Evolutionary conservation across 2,113 vertebrate species (phyloP).

Genomic region (Eublepharis macularius): DNA sequence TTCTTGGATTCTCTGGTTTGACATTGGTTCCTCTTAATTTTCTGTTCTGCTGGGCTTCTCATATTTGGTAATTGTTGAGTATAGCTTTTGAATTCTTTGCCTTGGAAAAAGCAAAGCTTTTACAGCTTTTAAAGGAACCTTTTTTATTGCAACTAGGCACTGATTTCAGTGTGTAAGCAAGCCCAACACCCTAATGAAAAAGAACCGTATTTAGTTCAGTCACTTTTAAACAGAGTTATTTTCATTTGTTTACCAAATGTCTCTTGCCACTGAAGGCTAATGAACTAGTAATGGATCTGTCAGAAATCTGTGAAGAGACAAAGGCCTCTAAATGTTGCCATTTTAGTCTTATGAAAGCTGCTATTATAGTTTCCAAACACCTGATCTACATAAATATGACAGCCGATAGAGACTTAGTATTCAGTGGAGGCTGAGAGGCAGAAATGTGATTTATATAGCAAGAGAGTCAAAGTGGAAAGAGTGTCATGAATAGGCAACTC

Average conservation of each 20-base stretch:
- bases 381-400: slow-evolving; percentile 13
- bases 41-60: too few relatives aligned
- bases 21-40: too few relatives aligned
- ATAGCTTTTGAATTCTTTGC: too few relatives aligned
- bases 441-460: not conserved
- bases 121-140: not conserved
- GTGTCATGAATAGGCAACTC: not conserved
- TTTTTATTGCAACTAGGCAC: not conserved
- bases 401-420: not conserved
- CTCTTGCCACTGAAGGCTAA: slow-evolving; percentile 12
- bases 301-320: slow-evolving; percentile 19
- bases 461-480: not conserved
- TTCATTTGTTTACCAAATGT: slow-evolving; percentile 17
- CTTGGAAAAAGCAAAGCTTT: too few relatives aligned
- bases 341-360: slow-evolving; percentile 15
- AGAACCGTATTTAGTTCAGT: not conserved
- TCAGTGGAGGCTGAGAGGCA: not conserved
- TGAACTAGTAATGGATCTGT: slow-evolving; percentile 21
- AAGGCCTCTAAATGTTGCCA: not conserved
- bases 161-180: not conserved
- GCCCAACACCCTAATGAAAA: not conserved
- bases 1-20: too few relatives aligned
- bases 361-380: slow-evolving; percentile 18
- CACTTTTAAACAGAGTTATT: slow-evolving; percentile 18
- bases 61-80: too few relatives aligned